Evolutionary conservation across 2,113 vertebrate genomes (phyloP).

Genomic region (Phyllostomus hastatus): DNA sequence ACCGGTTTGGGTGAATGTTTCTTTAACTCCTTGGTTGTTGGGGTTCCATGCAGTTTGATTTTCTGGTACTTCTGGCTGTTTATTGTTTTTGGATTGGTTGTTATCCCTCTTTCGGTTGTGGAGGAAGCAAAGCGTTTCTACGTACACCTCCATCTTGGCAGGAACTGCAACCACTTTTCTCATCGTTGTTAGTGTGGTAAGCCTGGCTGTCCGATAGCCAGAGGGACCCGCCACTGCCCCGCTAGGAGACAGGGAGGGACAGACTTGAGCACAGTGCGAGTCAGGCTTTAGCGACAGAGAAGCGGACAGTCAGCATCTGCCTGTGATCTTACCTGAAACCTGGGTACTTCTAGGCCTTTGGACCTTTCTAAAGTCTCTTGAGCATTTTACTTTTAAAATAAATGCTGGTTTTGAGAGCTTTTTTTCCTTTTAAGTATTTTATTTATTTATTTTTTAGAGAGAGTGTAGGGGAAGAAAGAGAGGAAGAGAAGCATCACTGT

Average conservation of each 20-base stretch:
- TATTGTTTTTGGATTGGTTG: no score
- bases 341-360: not conserved
- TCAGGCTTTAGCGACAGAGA: not conserved
- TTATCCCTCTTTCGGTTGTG: no score
- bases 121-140: no score
- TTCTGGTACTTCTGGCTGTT: no score
- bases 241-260: not conserved
- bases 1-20: no score
- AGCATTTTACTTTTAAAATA: not conserved
- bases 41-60: no score
- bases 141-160: no score
- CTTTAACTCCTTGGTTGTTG: no score
- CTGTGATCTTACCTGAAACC: not conserved
- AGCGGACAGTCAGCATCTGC: not conserved
- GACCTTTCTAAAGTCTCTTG: not conserved
- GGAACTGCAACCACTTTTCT: not conserved
- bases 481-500: no score
- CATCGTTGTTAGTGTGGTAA: not conserved
- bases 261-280: not conserved
- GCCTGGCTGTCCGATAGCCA: rapidly evolving
- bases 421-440: not conserved
- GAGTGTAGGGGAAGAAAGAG: no score
- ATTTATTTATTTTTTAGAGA: no score
- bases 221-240: not conserved
- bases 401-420: not conserved